Evolutionary conservation across 2,113 vertebrate genomes (phyloP), one percentile per base, ranked within the genome.

Genomic region (Leptobrachium ailaonicum): DNA sequence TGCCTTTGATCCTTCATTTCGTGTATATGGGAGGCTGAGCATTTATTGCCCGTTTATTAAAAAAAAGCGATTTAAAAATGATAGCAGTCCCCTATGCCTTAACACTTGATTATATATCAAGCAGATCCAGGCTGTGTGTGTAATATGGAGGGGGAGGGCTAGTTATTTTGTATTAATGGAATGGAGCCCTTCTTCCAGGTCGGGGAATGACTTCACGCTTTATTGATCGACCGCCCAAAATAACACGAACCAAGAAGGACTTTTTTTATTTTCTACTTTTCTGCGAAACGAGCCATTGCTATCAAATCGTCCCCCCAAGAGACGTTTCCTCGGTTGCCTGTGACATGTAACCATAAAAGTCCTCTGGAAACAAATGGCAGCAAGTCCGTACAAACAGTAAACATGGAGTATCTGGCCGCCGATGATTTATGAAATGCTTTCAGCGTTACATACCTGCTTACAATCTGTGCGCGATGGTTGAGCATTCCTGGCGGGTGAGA

Each of bases 401-500:
- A 71, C 47, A 72, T 72, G 2, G 11, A 43, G 3, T 43, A 47
- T 44, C 62, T 41, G 13, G 41, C 11, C 3, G 50, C 50, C 13
- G 40, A 13, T 20, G 77, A 66, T 53, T 41, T 56, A 11, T 50
- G 43, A 64, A 62, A 50, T 9, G 62, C 42, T 47, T 58, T 41
- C 13, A 42, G 42, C 53, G 45, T 50, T 32, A 60, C 44, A 70
- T 60, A 42, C 42, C 66, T 63, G n/a, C 42, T 47, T 77, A 69
- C 56, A 32, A 64, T 64, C 60, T 62, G 45, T 40, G 60, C 58
- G 76, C 72, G 54, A 50, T 41, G 69, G 71, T 72, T n/a, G 44
- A 67, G 62, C 47, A 80, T 80, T 74, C 78, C 66, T 80, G 40
- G n/a, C 32, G 42, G 54, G 10, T 73, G 78, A 80, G 71, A 41